Evolutionary conservation across 1,140 invertebrate genomes (phyloP), one percentile per base, ranked within the genome.

Genomic region (Diprion similis): DNA sequence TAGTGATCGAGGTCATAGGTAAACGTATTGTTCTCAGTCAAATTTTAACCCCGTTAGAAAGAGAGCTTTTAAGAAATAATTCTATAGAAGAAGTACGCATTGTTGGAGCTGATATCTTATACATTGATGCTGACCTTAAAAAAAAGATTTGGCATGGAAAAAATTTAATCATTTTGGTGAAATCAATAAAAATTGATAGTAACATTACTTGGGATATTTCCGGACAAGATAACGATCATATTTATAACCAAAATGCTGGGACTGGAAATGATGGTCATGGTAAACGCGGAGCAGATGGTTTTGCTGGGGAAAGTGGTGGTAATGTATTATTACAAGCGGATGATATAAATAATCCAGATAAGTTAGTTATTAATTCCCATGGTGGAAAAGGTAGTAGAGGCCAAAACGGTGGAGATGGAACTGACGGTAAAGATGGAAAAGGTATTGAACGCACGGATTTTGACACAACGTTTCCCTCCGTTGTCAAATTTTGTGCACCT

Each of bases 291-390:
- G 45, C n/a, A 67, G 68, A 69, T 19, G 75, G 74, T 15, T 70
- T 74, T 46, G 17, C 76, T 69, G 78, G 78, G 19, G 77, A 79
- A 65, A 79, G 76, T 75, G 78, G 78, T 19, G 78, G 78, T 11
- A 79, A 79, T 68, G 77, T 79, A 3, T 59, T 74, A 11, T 65
- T 79, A 45, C 10, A 75, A 46, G 37, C 19, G 19, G 45, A 73
- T 11, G 47, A 72, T 7, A 74, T 78, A 65, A 64, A 76, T 66
- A 78, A 78, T 70, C 48, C 70, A 13, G 11, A 77, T n/a, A n/a
- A 75, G 68, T 72, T 76, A 0, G 74, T 71, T 13, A 78, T 79
- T 67, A 75, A 76, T 47, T 78, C 77, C 37, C 69, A 76, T 51
- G 77, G 77, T 17, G 77, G 77, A 15, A 78, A 73, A 19, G 76